phyloP scores from a whole-genome alignment of 2,888 invertebrate genomes.

The Diaphora mendica region DNA sequence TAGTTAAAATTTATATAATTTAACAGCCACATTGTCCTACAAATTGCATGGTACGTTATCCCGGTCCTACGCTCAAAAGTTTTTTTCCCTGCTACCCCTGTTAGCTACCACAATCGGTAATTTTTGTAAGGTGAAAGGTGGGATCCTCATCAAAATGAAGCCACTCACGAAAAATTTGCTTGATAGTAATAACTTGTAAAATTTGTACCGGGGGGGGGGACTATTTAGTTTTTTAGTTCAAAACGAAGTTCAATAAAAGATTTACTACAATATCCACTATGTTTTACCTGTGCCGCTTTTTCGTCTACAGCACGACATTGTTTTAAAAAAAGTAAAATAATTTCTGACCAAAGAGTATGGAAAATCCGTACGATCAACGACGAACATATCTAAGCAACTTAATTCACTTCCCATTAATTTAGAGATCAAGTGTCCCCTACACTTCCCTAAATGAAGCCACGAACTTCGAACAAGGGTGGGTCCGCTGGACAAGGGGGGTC shows the following conservation, averaged over 20 bases:
- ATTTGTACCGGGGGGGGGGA: too few species aligned
- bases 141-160: too few species aligned
- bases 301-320: background rate
- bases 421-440: constrained; percentile 22
- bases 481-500: constrained; percentile 5
- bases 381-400: background rate
- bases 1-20: too few species aligned
- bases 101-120: too few species aligned
- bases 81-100: too few species aligned
- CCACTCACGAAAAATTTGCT: too few species aligned
- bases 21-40: too few species aligned
- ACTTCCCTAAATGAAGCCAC: constrained; percentile 24
- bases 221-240: too few species aligned
- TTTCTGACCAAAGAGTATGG: background rate
- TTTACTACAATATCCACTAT: background rate
- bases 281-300: background rate
- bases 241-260: background rate
- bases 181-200: too few species aligned
- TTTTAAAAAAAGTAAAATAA: background rate
- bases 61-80: too few species aligned
- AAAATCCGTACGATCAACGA: background rate
- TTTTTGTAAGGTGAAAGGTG: too few species aligned
- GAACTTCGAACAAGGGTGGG: constrained; percentile 24
- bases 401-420: constrained; percentile 11
- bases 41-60: too few species aligned